Evolutionary conservation across 2,797 vertebrate species (phyloP), one percentile per base, ranked within the genome.

Genomic region (Okamejei kenojei): DNA sequence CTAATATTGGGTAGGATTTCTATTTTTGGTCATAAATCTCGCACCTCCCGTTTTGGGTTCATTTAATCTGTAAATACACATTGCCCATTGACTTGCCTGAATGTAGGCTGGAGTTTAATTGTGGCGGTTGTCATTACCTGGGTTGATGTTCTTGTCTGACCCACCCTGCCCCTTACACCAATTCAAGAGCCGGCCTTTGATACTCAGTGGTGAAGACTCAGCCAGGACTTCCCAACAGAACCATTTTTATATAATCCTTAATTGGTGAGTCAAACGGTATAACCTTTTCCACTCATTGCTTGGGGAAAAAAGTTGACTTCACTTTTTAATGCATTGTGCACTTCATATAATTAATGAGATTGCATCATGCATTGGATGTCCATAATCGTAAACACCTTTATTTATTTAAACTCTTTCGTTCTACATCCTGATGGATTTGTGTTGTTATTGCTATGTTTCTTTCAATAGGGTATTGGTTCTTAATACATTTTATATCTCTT

Each of bases 331-430:
- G 38, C 10, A 23, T 26, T 45, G 74, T 74, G 73, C 54, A 92
- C 11, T 38, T 0, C 38, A 92, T 54, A 45, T 76, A 73, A 92
- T 73, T 84, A 32, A 32, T 65, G 84, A 65, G 71, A 74, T 29
- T 92, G 71, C 38, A 74, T 54, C 68, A 17, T 76, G 23, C 38
- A 45, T 74, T 74, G 90, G 90, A 74, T 92, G 90, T 92, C 90
- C n/a, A 58, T 92, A 74, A 92, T 92, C 90, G 68, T 90, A 19
- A 90, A 38, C 86, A 76, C 63, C 58, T 84, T 92, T 92, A 92
- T 92, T 92, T 92, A 92, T 92, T 92, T 92, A 17, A 92, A 29
- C 23, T 73, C 35, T 91, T 54, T 92, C 45, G 68, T 91, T 88
- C 61, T 68, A 19, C 15, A 1, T 65, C 58, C 7, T 15, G n/a